These are phyloP conservation scores for Todus mexicanus DNA, from an alignment of 2,797 vertebrate genomes.

Conservation along the genomic window DNA sequence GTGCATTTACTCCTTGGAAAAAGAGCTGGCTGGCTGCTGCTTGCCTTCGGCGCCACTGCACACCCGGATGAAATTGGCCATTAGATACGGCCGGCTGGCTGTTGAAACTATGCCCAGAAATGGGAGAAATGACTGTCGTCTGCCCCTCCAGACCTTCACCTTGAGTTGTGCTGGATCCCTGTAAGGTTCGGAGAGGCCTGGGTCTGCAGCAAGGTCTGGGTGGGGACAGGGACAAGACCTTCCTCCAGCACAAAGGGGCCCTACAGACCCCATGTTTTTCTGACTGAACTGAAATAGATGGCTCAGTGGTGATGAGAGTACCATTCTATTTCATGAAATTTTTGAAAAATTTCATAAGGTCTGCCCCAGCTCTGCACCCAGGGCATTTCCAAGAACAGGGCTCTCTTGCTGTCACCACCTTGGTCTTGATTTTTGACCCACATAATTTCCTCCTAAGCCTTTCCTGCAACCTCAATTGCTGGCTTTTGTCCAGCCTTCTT, in stretches of 20 bases:
- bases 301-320: neutral
- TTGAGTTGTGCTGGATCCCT: neutral
- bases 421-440: rapidly evolving
- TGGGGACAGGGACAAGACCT: neutral
- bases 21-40: neutral
- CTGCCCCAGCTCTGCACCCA: neutral
- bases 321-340: neutral
- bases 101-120: neutral
- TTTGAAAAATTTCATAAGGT: neutral
- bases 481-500: neutral
- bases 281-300: neutral
- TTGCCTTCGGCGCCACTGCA: rapidly evolving
- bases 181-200: neutral
- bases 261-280: rapidly evolving
- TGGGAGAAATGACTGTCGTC: neutral
- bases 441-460: neutral
- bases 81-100: rapidly evolving
- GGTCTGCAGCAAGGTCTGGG: rapidly evolving
- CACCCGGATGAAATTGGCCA: neutral
- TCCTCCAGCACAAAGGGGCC: rapidly evolving
- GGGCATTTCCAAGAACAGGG: neutral
- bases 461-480: neutral
- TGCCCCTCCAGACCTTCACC: neutral
- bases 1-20: rapidly evolving
- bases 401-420: neutral